A percentile compares a stretch with the other conserved stretches of the same genome.
Conservation (phyloP, 2,113 vertebrate species). For the Balaenoptera acutorostrata region DNA sequence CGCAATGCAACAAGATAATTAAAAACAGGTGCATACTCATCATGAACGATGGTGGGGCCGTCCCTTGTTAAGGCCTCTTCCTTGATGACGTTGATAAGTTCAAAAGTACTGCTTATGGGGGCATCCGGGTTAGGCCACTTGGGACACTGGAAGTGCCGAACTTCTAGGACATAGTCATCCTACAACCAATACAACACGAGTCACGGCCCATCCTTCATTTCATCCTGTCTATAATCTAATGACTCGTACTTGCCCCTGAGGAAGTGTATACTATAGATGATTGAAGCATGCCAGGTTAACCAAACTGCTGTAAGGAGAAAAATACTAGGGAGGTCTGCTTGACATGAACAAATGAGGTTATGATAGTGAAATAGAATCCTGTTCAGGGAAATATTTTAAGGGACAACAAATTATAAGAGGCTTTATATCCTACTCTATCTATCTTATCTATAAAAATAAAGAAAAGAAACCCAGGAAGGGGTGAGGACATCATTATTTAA, state of each 20-base stretch:
- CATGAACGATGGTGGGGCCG: slow-evolving; percentile 97
- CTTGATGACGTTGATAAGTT: slow-evolving; percentile 99
- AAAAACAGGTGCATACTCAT: slow-evolving; percentile 89
- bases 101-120: slow-evolving; percentile 96
- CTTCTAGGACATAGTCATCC: slow-evolving; percentile 99
- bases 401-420: background rate
- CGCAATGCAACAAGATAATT: background rate
- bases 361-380: background rate
- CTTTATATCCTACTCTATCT: background rate
- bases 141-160: slow-evolving; percentile 98
- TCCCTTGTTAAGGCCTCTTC: slow-evolving; percentile 98
- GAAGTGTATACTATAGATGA: background rate
- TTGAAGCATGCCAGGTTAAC: background rate
- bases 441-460: background rate
- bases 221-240: background rate
- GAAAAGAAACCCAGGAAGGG: background rate
- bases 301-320: background rate
- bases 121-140: slow-evolving; percentile 98
- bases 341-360: background rate
- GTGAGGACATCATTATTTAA: background rate
- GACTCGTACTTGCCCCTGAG: background rate
- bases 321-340: background rate
- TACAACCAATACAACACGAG: slow-evolving; percentile 70
- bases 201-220: background rate
- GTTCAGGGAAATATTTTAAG: background rate